These are phyloP conservation scores for Neosilurus hyrtlii DNA, from an alignment of 2,797 vertebrate genomes.

Conservation along the genomic window DNA sequence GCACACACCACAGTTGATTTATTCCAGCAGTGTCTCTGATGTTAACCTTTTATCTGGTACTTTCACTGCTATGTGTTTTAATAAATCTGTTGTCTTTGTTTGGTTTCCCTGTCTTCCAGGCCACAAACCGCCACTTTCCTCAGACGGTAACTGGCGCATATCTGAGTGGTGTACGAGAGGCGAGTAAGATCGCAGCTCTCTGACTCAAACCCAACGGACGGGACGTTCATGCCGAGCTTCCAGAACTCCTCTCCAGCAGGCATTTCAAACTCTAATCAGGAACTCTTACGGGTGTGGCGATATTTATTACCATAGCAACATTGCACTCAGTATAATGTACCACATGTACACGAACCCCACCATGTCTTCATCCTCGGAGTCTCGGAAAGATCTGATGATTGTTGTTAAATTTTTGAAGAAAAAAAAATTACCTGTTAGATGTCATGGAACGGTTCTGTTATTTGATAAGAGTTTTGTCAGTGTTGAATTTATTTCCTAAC, in stretches of 20 bases:
- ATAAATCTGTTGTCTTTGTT: neutral
- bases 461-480: neutral
- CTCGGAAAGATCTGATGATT: neutral
- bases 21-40: neutral
- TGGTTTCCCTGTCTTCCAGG: conserved; percentile 66
- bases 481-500: neutral
- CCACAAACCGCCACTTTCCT: conserved; percentile 96
- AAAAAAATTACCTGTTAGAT: neutral
- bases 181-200: conserved; percentile 92
- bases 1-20: neutral
- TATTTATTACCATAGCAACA: conserved; percentile 13
- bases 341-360: neutral
- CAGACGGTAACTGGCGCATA: conserved; percentile 97
- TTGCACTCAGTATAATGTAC: neutral
- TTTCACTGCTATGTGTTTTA: neutral
- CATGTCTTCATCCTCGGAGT: neutral
- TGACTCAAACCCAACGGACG: conserved; percentile 50
- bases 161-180: conserved; percentile 94
- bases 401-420: neutral
- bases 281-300: neutral
- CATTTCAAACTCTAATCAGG: conserved; percentile 10
- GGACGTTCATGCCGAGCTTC: neutral
- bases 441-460: neutral
- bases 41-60: neutral
- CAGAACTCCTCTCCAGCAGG: neutral